Evolutionary conservation across 1,140 invertebrate species (phyloP).

Genomic region (Goniozus legneri): DNA sequence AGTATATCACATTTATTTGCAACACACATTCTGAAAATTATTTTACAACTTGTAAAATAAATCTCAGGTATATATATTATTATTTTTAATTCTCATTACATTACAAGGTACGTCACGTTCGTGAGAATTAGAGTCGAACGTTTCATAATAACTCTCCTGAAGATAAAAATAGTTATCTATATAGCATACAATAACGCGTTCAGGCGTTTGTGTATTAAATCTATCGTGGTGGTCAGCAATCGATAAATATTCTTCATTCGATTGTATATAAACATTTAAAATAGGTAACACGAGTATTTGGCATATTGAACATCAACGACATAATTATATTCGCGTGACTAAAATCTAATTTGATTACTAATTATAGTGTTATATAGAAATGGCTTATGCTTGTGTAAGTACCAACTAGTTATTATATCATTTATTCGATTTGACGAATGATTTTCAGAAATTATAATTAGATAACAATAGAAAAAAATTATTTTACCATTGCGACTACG

Average conservation of each 20-base stretch:
- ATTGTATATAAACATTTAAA: constrained; percentile 48
- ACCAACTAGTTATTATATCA: constrained; percentile 15
- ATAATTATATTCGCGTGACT: constrained; percentile 25
- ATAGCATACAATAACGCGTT: no score
- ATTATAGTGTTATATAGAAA: constrained; percentile 27
- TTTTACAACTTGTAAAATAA: no score
- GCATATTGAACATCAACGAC: constrained; percentile 49
- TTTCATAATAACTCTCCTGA: constrained; percentile 12
- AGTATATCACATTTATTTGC: no score
- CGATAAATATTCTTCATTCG: constrained; percentile 1
- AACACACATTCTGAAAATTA: background rate
- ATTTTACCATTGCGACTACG: no score
- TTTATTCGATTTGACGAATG: background rate
- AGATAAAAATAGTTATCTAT: constrained; percentile 28
- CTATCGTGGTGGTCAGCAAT: constrained; percentile 8
- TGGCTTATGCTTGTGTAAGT: constrained; percentile 30
- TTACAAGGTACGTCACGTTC: background rate
- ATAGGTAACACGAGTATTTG: constrained; percentile 50
- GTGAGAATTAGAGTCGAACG: no score
- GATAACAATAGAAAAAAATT: no score
- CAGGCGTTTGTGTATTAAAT: constrained; percentile 7
- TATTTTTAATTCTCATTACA: no score
- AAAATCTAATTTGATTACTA: constrained; percentile 29
- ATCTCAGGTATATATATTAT: no score
- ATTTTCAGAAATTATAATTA: no score